A percentile compares a stretch with the other conserved stretches of the same genome.
phyloP scores from a whole-genome alignment of 2,797 vertebrate species.

The Rallus crepitans region DNA sequence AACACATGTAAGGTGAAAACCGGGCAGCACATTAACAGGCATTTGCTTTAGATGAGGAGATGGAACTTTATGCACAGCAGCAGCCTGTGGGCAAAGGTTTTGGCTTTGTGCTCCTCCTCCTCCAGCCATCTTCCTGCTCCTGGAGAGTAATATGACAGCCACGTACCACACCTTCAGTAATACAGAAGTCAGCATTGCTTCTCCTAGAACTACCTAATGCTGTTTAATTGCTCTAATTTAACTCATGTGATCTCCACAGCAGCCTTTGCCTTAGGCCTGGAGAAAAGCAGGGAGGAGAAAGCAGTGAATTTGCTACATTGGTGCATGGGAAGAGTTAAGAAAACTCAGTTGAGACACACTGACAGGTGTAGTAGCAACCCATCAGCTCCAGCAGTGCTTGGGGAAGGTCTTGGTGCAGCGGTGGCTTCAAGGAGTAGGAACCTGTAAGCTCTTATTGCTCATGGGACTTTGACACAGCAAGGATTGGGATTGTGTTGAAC shows the following conservation, averaged over 20 bases:
- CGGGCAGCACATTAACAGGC: accelerated
- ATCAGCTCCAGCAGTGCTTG: not conserved
- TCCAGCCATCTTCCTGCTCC: not conserved
- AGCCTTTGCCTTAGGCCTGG: constrained; percentile 14
- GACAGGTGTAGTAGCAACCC: not conserved
- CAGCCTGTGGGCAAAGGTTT: not conserved
- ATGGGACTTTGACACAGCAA: not conserved
- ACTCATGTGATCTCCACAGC: constrained; percentile 30
- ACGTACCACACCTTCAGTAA: not conserved
- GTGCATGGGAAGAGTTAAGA: not conserved
- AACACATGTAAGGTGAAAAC: not conserved
- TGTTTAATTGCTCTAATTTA: constrained; percentile 51
- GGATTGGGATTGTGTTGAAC: not conserved
- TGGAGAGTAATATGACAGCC: not conserved
- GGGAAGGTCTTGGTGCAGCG: not conserved
- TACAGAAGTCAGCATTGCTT: not conserved
- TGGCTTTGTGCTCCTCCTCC: not conserved
- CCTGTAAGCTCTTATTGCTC: not conserved
- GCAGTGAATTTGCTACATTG: not conserved
- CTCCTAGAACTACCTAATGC: not conserved
- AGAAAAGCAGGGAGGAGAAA: not conserved
- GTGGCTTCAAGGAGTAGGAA: not conserved
- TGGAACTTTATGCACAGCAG: not conserved
- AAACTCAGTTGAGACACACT: not conserved
- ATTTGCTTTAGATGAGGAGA: not conserved